phyloP scores from a whole-genome alignment of 2,797 vertebrate genomes.

The Pseudochromis fuscus region DNA sequence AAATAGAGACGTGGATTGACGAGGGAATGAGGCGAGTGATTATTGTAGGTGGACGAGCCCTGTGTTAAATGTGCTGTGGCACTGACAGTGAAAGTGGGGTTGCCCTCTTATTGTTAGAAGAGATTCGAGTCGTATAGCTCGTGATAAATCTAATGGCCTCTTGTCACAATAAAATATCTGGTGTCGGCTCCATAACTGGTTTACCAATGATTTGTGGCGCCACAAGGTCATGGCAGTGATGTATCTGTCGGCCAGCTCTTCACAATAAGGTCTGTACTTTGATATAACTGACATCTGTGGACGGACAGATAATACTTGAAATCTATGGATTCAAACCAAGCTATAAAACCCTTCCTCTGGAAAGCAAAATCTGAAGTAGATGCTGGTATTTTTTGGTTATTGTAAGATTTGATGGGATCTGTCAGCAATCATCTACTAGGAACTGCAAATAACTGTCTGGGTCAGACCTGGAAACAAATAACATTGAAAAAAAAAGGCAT shows the following conservation, averaged over 20 bases:
- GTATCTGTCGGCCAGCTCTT: conserved; percentile 57
- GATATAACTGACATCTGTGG: conserved; percentile 11
- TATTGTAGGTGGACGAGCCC: conserved; percentile 28
- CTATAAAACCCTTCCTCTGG: not conserved
- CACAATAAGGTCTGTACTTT: conserved; percentile 31
- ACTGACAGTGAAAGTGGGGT: conserved; percentile 39
- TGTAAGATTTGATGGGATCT: not conserved
- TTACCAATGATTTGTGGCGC: conserved; percentile 60
- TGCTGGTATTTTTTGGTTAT: not conserved
- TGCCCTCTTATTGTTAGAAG: conserved; percentile 15
- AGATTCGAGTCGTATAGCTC: conserved; percentile 21
- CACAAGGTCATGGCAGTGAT: conserved; percentile 63
- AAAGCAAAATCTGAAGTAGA: not conserved
- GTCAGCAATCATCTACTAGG: conserved; percentile 6
- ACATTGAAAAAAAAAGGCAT: no score
- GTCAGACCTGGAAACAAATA: no score
- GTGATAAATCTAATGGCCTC: conserved; percentile 64
- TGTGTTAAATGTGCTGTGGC: conserved; percentile 10
- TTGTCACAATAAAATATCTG: conserved; percentile 68
- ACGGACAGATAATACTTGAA: not conserved
- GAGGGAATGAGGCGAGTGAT: conserved; percentile 16
- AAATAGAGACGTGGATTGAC: conserved; percentile 32
- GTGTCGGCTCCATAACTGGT: conserved; percentile 51
- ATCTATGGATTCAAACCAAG: conserved; percentile 1
- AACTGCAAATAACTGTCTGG: not conserved